phyloP scores from a whole-genome alignment of 2,797 vertebrate genomes.

The Percopsis omiscomaycus region DNA sequence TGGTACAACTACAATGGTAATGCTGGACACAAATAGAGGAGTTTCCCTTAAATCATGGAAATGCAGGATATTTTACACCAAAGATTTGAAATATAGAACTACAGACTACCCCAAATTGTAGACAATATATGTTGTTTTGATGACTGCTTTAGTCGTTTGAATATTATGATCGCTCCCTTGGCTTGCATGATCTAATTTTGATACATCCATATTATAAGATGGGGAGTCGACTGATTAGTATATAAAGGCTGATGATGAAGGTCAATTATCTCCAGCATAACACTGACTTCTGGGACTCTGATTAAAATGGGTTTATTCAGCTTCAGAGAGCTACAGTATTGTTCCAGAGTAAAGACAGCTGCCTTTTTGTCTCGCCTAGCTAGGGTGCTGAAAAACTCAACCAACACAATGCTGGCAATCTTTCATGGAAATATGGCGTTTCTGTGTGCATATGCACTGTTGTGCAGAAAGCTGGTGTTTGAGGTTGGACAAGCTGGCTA shows the following conservation, averaged over 20 bases:
- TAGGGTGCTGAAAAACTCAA: conserved; percentile 39
- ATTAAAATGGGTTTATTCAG: conserved; percentile 38
- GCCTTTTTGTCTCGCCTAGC: conserved; percentile 59
- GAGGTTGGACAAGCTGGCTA: conserved; percentile 58
- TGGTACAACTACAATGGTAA: no score
- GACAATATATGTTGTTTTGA: conserved; percentile 46
- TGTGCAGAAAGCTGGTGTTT: conserved; percentile 53
- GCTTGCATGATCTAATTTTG: conserved; percentile 38
- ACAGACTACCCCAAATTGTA: conserved; percentile 30
- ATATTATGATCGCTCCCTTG: conserved; percentile 30
- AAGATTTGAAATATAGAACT: conserved; percentile 36
- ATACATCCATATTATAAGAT: conserved; percentile 48
- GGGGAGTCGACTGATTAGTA: conserved; percentile 43
- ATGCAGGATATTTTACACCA: conserved; percentile 46
- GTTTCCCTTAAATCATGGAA: not conserved
- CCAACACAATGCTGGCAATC: conserved; percentile 62
- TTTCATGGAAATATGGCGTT: conserved; percentile 51
- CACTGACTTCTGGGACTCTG: conserved; percentile 31
- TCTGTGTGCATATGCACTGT: conserved; percentile 45
- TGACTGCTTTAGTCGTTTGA: conserved; percentile 23
- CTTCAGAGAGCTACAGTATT: conserved; percentile 46
- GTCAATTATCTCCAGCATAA: conserved; percentile 52
- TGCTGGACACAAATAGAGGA: no score
- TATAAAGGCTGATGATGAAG: conserved; percentile 60
- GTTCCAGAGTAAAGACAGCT: conserved; percentile 64